Evolutionary conservation across 2,888 invertebrate species (phyloP), one percentile per base, ranked within the genome.

Genomic region (Coenonympha glycerion): DNA sequence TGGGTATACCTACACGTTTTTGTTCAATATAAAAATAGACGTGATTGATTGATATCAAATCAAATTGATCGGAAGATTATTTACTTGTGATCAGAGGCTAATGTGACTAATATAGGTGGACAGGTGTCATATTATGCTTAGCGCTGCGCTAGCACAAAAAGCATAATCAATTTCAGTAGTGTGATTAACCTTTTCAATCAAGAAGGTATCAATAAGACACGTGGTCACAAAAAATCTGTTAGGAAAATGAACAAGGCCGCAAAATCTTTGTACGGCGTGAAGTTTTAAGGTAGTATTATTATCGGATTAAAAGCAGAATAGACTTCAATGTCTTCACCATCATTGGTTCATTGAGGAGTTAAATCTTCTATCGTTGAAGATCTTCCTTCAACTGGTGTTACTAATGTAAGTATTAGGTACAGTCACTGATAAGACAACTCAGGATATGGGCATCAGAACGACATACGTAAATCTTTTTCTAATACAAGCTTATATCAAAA

Each of bases 171-270:
- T 26, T 15, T 40, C 11, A 21, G n/a, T 16, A n/a, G 9, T 8
- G 8, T 9, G 16, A 24, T 24, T 39, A 39, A 40, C n/a, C 40
- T 40, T 40, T 40, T 26, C 36, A 21, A 36, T 11, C 36, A 11
- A 21, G 19, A 21, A 21, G n/a, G 2, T 18, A 36, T 11, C 21
- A 18, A 21, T 11, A 5, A 3, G 2, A 15, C 36, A 36, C 36
- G 36, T 36, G 11, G 36, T 18, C 9, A 9, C 18, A n/a, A 18
- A 19, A 19, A 34, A 18, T 4, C 9, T 9, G 1, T 34, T 34
- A 18, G 15, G 8, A 34, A 34, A 18, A 34, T n/a, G n/a, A 34
- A 9, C n/a, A 18, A n/a, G 18, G 34, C 3, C n/a, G 18, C 13
- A 30, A 30, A 13, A 30, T 30, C 2, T 30, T 30, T 30, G 30